These are phyloP conservation scores for Anguilla japonica DNA, from an alignment of 2,113 vertebrate genomes.

Conservation along the genomic window DNA sequence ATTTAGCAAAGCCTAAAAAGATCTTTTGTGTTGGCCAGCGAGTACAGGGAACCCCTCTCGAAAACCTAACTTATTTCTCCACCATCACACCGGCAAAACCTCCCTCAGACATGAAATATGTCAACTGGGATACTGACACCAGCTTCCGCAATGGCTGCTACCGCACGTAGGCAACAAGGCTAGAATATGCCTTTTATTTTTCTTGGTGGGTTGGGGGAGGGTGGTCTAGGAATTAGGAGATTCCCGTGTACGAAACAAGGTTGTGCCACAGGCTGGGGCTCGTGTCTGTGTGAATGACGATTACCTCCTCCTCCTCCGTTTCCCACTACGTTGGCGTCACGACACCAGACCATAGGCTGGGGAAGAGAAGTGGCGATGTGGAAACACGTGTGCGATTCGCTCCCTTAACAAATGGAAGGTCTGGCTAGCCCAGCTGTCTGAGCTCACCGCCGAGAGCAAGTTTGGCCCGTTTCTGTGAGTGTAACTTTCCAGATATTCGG, in stretches of 20 bases:
- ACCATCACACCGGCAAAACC: neutral
- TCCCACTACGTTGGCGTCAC: conserved; percentile 51
- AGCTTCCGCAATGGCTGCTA: neutral
- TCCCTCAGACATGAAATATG: neutral
- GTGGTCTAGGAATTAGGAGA: conserved; percentile 17
- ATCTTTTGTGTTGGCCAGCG: neutral
- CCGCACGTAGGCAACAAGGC: neutral
- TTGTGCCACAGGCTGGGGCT: conserved; percentile 11
- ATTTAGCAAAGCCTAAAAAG: conserved; percentile 40
- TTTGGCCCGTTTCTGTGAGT: conserved; percentile 3
- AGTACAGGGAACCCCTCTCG: conserved; percentile 42
- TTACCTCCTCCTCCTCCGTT: conserved; percentile 12
- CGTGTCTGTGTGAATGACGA: conserved; percentile 31
- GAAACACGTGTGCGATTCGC: conserved; percentile 49
- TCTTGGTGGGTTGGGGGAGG: conserved; percentile 9
- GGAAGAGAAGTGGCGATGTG: conserved; percentile 32
- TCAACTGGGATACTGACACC: neutral
- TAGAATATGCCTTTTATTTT: neutral
- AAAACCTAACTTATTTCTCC: conserved; percentile 51
- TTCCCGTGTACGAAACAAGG: conserved; percentile 24
- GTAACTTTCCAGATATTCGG: neutral
- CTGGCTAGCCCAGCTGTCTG: conserved; percentile 10
- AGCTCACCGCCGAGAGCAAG: neutral
- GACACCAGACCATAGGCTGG: conserved; percentile 54
- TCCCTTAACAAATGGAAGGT: conserved; percentile 16